These are phyloP conservation scores for Eulacestoma nigropectus DNA, from an alignment of 2,113 vertebrate species.

Conservation along the genomic window DNA sequence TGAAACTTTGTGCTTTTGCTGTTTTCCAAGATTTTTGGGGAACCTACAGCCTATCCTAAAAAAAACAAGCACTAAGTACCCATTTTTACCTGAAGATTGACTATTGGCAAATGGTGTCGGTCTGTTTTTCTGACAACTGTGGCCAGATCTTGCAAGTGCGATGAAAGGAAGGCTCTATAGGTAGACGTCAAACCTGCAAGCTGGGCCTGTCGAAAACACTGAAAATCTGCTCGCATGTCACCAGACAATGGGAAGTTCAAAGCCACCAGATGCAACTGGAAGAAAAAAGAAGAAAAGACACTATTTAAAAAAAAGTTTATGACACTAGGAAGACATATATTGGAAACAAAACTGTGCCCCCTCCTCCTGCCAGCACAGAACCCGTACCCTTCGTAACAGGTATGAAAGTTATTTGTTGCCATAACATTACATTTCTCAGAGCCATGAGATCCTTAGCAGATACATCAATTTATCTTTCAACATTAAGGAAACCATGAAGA, in stretches of 20 bases:
- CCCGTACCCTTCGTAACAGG: background rate
- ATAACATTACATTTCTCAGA: background rate
- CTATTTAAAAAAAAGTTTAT: fast-evolving
- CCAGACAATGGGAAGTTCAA: slow-evolving; percentile 88
- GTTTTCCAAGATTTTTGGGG: background rate
- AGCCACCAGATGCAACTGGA: slow-evolving; percentile 87
- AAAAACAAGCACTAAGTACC: background rate
- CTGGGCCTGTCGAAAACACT: slow-evolving; percentile 90
- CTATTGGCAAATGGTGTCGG: slow-evolving; percentile 81
- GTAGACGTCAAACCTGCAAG: slow-evolving; percentile 84
- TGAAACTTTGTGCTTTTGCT: background rate
- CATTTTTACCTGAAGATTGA: slow-evolving; percentile 88
- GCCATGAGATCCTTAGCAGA: background rate
- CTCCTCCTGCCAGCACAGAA: background rate
- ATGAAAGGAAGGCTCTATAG: slow-evolving; percentile 90
- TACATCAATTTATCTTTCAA: background rate
- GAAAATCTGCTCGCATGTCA: slow-evolving; percentile 82
- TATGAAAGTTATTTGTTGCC: background rate
- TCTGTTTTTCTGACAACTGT: slow-evolving; percentile 83
- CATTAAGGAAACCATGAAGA: background rate
- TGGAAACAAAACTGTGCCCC: background rate
- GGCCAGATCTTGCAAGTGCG: slow-evolving; percentile 86
- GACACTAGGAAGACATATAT: background rate
- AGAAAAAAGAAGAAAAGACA: background rate
- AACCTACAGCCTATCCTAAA: background rate